phyloP scores from a whole-genome alignment of 2,797 vertebrate genomes.

The Hipposideros larvatus region DNA sequence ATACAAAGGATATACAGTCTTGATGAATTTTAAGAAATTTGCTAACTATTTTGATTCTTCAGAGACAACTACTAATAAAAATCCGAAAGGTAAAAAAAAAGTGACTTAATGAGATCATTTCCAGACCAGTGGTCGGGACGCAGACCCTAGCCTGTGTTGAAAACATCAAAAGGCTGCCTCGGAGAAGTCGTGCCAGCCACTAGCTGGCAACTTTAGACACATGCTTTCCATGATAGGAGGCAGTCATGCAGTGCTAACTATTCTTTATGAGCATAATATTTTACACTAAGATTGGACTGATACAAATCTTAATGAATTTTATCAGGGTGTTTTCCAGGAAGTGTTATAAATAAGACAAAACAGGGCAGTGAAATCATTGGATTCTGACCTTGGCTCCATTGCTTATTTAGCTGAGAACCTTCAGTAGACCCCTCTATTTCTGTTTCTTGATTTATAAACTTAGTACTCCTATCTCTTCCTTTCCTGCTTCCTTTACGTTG shows the following conservation, averaged over 20 bases:
- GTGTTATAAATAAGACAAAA: neutral
- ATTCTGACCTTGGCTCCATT: neutral
- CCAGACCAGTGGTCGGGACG: neutral
- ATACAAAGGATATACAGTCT: conserved; percentile 86
- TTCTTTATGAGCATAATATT: neutral
- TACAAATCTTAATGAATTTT: neutral
- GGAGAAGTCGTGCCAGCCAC: neutral
- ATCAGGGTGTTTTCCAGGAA: neutral
- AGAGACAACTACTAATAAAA: conserved; percentile 90
- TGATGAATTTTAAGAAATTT: conserved; percentile 89
- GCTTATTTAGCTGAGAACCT: neutral
- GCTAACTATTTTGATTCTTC: conserved; percentile 91
- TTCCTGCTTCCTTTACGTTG: neutral
- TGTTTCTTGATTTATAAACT: neutral
- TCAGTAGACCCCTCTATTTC: neutral
- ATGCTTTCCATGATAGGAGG: neutral
- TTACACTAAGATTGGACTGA: neutral
- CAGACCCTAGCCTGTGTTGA: neutral
- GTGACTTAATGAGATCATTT: neutral
- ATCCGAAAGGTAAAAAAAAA: conserved; percentile 73
- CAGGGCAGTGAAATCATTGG: neutral
- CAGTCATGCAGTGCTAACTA: neutral
- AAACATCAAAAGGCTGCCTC: neutral
- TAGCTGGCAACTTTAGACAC: neutral
- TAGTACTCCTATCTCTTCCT: neutral